A percentile compares a stretch with the other conserved stretches of the same genome.
These are phyloP conservation scores for Drosophila anomelani DNA, from an alignment of 2,888 invertebrate species.

Conservation along the genomic window DNA sequence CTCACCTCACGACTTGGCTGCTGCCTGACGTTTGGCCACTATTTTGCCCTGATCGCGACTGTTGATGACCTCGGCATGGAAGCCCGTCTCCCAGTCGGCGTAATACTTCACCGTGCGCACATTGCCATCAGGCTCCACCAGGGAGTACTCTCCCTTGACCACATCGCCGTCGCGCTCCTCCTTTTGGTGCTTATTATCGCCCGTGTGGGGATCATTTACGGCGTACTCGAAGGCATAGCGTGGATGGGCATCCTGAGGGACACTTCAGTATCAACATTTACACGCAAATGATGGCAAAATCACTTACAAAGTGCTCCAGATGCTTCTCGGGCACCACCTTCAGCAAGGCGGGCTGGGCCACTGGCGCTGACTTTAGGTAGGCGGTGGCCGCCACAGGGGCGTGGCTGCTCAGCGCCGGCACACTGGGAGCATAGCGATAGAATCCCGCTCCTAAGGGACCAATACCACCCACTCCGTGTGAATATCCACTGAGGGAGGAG, in stretches of 20 bases:
- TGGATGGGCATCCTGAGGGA: constrained; percentile 87
- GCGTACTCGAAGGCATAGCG: constrained; percentile 90
- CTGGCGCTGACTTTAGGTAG: constrained; percentile 82
- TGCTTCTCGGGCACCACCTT: constrained; percentile 87
- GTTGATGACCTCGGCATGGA: constrained; percentile 90
- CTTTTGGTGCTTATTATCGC: constrained; percentile 90
- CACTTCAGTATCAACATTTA: background rate
- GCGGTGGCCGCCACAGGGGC: constrained; percentile 83
- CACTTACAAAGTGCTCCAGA: constrained; percentile 87
- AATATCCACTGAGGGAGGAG: constrained; percentile 65
- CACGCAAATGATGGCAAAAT: background rate
- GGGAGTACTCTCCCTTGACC: constrained; percentile 89
- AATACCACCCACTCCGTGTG: constrained; percentile 74
- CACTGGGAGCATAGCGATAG: constrained; percentile 83
- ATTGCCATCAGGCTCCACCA: constrained; percentile 91
- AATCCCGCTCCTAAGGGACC: constrained; percentile 78
- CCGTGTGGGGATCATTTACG: constrained; percentile 90
- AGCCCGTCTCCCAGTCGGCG: constrained; percentile 92
- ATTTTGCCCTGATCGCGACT: constrained; percentile 86
- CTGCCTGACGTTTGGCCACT: constrained; percentile 81
- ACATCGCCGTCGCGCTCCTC: constrained; percentile 90
- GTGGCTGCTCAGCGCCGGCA: constrained; percentile 80
- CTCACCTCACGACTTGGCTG: constrained; percentile 64
- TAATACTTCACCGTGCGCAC: constrained; percentile 91
- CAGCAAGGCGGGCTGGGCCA: constrained; percentile 82